These are phyloP conservation scores for Brenthis daphne DNA, from an alignment of 2,888 invertebrate species.

Conservation along the genomic window DNA sequence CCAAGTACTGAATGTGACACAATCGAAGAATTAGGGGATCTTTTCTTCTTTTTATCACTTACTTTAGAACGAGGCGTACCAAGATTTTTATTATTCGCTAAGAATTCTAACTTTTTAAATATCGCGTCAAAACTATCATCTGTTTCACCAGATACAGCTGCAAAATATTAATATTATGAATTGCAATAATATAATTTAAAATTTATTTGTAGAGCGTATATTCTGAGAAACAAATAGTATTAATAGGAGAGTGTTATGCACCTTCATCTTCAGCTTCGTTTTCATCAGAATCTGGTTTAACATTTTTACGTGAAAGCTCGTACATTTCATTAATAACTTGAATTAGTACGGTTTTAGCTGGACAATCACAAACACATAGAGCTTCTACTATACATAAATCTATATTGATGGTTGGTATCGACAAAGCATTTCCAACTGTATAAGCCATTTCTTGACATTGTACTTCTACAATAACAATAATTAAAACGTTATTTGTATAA, in stretches of 20 bases:
- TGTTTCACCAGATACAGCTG: conserved; percentile 45
- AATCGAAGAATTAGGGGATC: conserved; percentile 53
- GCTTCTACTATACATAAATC: conserved; percentile 78
- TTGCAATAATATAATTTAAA: too few relatives aligned
- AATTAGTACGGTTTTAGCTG: conserved; percentile 53
- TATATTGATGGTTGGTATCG: conserved; percentile 73
- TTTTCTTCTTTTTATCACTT: conserved; percentile 68
- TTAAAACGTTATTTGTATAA: not conserved
- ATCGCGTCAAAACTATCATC: conserved; percentile 63
- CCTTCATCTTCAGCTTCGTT: conserved; percentile 52
- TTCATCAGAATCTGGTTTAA: conserved; percentile 45
- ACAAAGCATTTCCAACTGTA: conserved; percentile 64
- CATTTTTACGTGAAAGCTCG: conserved; percentile 45
- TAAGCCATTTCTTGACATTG: conserved; percentile 71
- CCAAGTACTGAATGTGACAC: conserved; percentile 54
- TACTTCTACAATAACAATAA: conserved; percentile 52
- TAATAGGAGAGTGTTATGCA: conserved; percentile 29
- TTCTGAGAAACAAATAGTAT: too few relatives aligned
- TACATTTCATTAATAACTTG: conserved; percentile 61
- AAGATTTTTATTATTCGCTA: conserved; percentile 56
- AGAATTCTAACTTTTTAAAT: conserved; percentile 58
- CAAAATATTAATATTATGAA: conserved; percentile 24
- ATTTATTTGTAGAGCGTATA: too few relatives aligned
- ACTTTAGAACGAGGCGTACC: conserved; percentile 64
- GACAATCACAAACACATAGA: conserved; percentile 54